Evolutionary conservation across 2,797 vertebrate species (phyloP).

Genomic region (Gambusia yucatana): DNA sequence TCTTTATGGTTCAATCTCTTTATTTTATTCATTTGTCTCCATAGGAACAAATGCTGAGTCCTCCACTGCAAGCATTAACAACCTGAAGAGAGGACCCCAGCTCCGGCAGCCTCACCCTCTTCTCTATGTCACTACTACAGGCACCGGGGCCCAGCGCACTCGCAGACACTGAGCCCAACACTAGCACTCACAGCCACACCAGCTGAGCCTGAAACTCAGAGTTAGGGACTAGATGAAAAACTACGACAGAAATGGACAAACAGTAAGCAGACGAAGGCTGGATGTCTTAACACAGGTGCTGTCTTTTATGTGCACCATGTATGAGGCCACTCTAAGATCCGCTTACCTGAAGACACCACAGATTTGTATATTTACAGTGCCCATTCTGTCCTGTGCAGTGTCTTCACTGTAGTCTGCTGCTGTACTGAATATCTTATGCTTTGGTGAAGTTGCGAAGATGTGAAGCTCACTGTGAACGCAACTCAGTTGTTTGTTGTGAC

Average conservation of each 20-base stretch:
- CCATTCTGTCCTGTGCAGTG: conserved; percentile 36
- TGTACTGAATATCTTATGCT: conserved; percentile 31
- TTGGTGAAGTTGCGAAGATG: conserved; percentile 20
- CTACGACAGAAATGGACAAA: not conserved
- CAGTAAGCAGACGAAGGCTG: not conserved
- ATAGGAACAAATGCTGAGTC: conserved; percentile 66
- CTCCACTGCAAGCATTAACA: conserved; percentile 59
- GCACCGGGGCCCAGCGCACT: conserved; percentile 72
- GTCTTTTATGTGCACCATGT: not conserved
- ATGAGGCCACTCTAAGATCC: conserved; percentile 13
- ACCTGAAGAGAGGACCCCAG: conserved; percentile 74
- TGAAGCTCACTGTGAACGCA: conserved; percentile 32
- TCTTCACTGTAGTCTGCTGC: conserved; percentile 37
- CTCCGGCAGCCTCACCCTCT: conserved; percentile 77
- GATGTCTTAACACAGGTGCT: conserved; percentile 8
- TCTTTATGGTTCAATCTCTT: not conserved
- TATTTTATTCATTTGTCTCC: not conserved
- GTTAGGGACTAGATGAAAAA: conserved; percentile 10
- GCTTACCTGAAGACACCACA: conserved; percentile 26
- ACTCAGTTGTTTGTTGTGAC: conserved; percentile 31
- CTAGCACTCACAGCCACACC: conserved; percentile 9
- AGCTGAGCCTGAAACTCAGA: conserved; percentile 31
- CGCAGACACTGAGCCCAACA: conserved; percentile 68
- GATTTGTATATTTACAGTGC: conserved; percentile 9
- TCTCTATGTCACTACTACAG: conserved; percentile 73